Evolutionary conservation across 2,113 vertebrate genomes (phyloP), one percentile per base, ranked within the genome.

Genomic region (Murina feae): DNA sequence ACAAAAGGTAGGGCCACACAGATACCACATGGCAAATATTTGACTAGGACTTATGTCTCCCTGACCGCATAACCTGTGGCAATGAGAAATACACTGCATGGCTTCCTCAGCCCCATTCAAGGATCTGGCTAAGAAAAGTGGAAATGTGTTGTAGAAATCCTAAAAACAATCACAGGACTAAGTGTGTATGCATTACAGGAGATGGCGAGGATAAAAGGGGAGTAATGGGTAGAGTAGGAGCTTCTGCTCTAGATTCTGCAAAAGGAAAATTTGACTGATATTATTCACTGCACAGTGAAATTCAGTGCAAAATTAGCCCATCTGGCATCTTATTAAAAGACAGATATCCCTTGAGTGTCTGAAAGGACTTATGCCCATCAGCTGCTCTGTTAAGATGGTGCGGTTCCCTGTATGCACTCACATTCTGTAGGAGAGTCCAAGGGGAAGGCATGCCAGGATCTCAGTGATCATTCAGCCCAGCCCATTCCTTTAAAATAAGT

Each of bases 271-370:
- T 37, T 74, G 72, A 58, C 0, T 25, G 35, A 23, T 35, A 44
- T 2, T 42, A 35, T 37, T 76, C 18, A 74, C 53, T 44, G 8
- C 18, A 14, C 1, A 44, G 6, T 37, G 30, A 86, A 91, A 93
- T 65, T 49, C 12, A 75, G 5, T 75, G 60, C 32, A 86, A 82
- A 95, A 78, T 86, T 51, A 93, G 30, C 8, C 35, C 47, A 0
- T 72, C 39, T 55, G 5, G 17, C 20, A 6, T 39, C 37, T 60
- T 47, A 85, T n/a, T 21, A 32, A 82, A 74, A 85, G 9, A 32
- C 69, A 9, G 10, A 25, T 51, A 30, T 58, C 30, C 23, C 5
- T 60, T 9, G 37, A 32, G 32, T 78, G 16, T 81, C 39, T 53
- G 21, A 69, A 95, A 90, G 21, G 12, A 23, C 1, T 21, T 37